Evolutionary conservation across 2,797 vertebrate genomes (phyloP), one percentile per base, ranked within the genome.

Genomic region (Cirrhinus mrigala): DNA sequence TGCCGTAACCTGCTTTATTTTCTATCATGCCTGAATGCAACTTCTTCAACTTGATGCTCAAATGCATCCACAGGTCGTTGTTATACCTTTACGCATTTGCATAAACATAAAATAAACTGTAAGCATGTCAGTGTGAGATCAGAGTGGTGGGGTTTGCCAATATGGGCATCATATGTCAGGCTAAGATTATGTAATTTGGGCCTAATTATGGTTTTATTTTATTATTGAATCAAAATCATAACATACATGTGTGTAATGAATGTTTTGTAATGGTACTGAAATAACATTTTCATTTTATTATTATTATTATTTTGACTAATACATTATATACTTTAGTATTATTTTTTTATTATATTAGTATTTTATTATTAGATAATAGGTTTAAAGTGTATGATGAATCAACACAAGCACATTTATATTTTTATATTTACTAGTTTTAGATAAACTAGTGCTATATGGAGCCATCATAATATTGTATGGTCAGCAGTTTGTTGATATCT

Each of bases 41-140:
- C 84, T 85, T 89, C 46, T 80, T 82, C 54, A 69, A 85, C 84
- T 83, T 56, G 20, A 87, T 78, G 79, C 85, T 86, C 10, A 40
- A n/a, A 40, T 64, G 46, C 85, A 89, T 89, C 89, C 84, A 90
- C 89, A 90, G 89, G 89, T 85, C 76, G 83, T 88, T 89, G 85
- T 48, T 84, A 50, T 40, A 29, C 64, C 54, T 29, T 66, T 81
- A n/a, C 14, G 46, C 29, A 29, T 84, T 69, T 76, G 58, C 58
- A 50, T 66, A 16, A 58, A 46, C 20, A 44, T 3, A 37, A 68
- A n/a, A 74, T 40, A 40, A 1, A 6, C 37, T 40, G 40, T 40
- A 29, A 44, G 16, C 37, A 50, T 40, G 20, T 48, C 9, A 33
- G 24, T 54, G 29, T 46, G 52, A 54, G 29, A 15, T 14, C 33